Evolutionary conservation across 2,113 vertebrate genomes (phyloP), one percentile per base, ranked within the genome.

Genomic region (Kryptolebias marmoratus): DNA sequence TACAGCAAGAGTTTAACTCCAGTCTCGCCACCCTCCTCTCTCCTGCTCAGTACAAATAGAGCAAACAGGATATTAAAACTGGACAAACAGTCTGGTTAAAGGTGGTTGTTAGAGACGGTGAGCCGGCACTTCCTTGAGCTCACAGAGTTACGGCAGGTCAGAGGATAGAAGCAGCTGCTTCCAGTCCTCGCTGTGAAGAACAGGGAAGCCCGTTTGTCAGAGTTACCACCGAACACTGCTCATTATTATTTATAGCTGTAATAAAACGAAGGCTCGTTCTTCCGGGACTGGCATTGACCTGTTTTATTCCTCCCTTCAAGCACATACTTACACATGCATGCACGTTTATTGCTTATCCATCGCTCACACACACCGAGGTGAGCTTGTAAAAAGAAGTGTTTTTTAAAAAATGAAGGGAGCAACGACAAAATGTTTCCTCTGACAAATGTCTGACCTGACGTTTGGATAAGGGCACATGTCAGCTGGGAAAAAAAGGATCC

Each of bases 201-300:
- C 80, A 89, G 81, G 73, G 73, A 79, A 59, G 63, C 82, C 63
- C 0, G 27, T 80, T 77, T 81, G 75, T 84, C 65, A 2, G 1
- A 75, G 61, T 75, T 45, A 12, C 83, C 36, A 76, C 60, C 80
- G 71, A 86, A 71, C 75, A 68, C 62, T 53, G 61, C 63, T 54
- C 57, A 45, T 72, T 48, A 28, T 82, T 84, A 68, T 88, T 73
- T 30, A 42, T 2, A 59, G 31, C 47, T 15, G 22, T 16, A 36
- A 81, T 81, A 89, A 85, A 80, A 50, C 27, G 57, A 78, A 82
- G 62, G 79, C 75, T 83, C 81, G 75, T 88, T 81, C 76, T 77
- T 89, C 81, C 68, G 79, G 83, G 67, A 83, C 76, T 45, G 65
- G n/a, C 5, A 47, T 45, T 66, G 32, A 68, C 62, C 63, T 67